phyloP scores from a whole-genome alignment of 2,113 vertebrate genomes.

The Sceloporus tristichus region DNA sequence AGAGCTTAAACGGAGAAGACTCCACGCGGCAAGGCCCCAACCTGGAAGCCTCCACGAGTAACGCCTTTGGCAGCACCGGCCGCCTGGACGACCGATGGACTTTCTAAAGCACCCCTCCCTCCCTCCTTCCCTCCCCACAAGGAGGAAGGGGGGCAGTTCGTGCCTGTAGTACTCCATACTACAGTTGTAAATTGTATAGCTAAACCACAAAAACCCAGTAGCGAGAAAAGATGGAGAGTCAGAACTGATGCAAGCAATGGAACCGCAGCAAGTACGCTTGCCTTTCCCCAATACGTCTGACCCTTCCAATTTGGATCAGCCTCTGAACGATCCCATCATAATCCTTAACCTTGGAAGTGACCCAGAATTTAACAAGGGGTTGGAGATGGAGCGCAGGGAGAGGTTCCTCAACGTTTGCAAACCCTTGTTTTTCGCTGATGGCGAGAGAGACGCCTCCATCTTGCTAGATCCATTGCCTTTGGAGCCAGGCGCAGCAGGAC shows the following conservation, averaged over 20 bases:
- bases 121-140: no score
- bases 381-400: no score
- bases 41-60: constrained; percentile 73
- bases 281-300: not conserved
- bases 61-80: constrained; percentile 83
- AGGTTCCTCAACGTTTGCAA: not conserved
- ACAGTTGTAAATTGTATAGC: constrained; percentile 64
- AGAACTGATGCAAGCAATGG: constrained; percentile 26
- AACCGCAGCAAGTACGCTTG: not conserved
- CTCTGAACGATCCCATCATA: no score
- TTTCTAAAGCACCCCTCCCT: constrained; percentile 80
- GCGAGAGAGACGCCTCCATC: not conserved
- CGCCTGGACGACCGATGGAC: constrained; percentile 93
- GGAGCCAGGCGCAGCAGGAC: no score
- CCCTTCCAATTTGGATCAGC: no score
- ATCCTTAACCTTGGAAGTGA: no score
- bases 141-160: constrained; percentile 4
- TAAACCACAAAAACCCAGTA: constrained; percentile 10
- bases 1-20: constrained; percentile 94
- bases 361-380: no score
- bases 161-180: constrained; percentile 30
- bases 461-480: no score
- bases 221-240: constrained; percentile 20
- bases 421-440: no score
- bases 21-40: constrained; percentile 82